Base-by-base conservation (phyloP, 2,888 invertebrate species). In the Eulithis testata region DNA sequence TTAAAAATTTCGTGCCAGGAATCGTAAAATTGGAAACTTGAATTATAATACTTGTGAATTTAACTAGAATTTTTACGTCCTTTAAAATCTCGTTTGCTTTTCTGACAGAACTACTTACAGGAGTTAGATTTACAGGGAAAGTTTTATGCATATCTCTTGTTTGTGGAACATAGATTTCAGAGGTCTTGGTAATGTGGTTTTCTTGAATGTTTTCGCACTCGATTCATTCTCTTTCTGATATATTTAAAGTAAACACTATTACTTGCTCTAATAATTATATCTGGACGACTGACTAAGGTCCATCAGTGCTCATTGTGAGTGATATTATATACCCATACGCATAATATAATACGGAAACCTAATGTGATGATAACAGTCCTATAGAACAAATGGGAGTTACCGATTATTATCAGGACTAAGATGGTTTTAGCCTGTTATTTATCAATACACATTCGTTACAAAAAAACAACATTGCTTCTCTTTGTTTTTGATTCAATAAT, bases 1-100 rank as follows among this genome's bases (percentile, higher is more conserved):
- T 84, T 83, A 82, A 83, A 81, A 79, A 74, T 76, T 73, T 73
- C 62, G 66, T 73, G 74, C 69, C 74, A 67, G 66, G 71, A 78
- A 75, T 79, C 76, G 73, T 77, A 78, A 80, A 78, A 75, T 75
- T 72, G 62, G 68, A 61, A 66, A 68, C 61, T 52, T 60, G 72
- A 72, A 75, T 73, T 75, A 75, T 74, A 76, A 78, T 78, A 74
- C 75, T 73, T 73, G 66, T 67, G 66, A 73, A 57, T 31, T 31
- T 31, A 31, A 31, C 31, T 74, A 73, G 74, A 77, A 73, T 76
- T 79, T 80, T 78, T 76, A 76, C 71, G 72, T 71, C 64, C 37
- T 59, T 69, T 65, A 55, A 67, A 68, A 63, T 67, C 65, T 67
- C 65, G 51, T 65, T 69, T 61, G 55, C 56, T 65, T 63, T 56